A percentile compares a stretch with the other conserved stretches of the same genome.
These are phyloP conservation scores for Heterotilapia buettikoferi DNA, from an alignment of 2,113 vertebrate genomes.

Conservation along the genomic window DNA sequence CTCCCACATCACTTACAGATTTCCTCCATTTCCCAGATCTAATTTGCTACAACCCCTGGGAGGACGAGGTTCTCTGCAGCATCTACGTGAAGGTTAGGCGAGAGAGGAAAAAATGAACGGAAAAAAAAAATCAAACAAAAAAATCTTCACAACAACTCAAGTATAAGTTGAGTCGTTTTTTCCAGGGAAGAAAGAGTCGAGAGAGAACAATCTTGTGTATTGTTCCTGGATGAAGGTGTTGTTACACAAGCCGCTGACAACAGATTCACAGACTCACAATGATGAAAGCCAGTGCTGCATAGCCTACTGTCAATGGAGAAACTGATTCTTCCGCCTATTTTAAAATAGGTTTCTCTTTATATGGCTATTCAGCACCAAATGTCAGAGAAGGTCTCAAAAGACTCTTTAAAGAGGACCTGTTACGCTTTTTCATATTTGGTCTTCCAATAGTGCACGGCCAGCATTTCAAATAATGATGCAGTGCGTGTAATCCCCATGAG, in stretches of 20 bases:
- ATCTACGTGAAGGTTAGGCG: neutral
- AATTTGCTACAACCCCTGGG: neutral
- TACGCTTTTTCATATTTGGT: neutral
- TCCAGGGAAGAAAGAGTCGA: neutral
- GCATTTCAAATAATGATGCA: neutral
- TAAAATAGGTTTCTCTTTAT: neutral
- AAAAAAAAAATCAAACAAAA: neutral
- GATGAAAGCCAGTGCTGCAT: neutral
- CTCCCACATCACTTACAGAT: neutral
- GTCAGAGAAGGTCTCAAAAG: neutral
- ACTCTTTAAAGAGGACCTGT: neutral
- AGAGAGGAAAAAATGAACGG: neutral
- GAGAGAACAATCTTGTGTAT: neutral
- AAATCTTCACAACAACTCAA: neutral
- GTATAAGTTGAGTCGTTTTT: neutral
- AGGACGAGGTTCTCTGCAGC: neutral
- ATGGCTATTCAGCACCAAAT: neutral
- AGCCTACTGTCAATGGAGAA: neutral
- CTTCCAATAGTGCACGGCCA: fast-evolving
- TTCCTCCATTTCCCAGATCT: constrained; percentile 1
- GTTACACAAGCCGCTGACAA: neutral
- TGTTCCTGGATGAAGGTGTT: neutral
- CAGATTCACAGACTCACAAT: neutral
- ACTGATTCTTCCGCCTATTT: neutral
- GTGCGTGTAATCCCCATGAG: neutral